Evolutionary conservation across 2,113 vertebrate species (phyloP).

Genomic region (Leptosomus discolor): DNA sequence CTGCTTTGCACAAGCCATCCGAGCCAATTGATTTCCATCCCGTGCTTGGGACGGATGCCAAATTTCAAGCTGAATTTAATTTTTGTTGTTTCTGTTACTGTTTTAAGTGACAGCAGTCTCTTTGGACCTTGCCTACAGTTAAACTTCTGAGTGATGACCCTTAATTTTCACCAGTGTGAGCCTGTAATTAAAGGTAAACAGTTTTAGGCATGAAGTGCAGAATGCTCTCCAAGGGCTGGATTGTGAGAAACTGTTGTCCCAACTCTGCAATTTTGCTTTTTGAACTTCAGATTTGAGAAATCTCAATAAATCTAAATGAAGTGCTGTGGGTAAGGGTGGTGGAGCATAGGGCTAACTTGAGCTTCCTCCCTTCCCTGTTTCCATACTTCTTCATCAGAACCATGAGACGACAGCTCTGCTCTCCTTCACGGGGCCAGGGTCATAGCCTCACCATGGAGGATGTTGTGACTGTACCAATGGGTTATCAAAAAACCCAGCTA

Average conservation of each 20-base stretch:
- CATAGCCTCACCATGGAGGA: neutral
- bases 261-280: neutral
- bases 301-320: neutral
- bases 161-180: neutral
- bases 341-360: neutral
- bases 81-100: neutral
- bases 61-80: neutral
- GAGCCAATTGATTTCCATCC: neutral
- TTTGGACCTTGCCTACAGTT: neutral
- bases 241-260: neutral
- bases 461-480: neutral
- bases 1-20: neutral
- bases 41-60: neutral
- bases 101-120: neutral
- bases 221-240: neutral
- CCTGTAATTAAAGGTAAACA: neutral
- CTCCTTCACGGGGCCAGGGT: neutral
- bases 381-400: neutral
- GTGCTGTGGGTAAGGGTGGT: neutral
- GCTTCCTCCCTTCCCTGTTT: neutral
- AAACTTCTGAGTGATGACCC: neutral
- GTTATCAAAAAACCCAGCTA: neutral
- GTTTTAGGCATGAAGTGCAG: neutral
- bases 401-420: neutral
- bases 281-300: neutral